Conservation (phyloP, 2,888 invertebrate genomes). For the Nephrotoma appendiculata region DNA sequence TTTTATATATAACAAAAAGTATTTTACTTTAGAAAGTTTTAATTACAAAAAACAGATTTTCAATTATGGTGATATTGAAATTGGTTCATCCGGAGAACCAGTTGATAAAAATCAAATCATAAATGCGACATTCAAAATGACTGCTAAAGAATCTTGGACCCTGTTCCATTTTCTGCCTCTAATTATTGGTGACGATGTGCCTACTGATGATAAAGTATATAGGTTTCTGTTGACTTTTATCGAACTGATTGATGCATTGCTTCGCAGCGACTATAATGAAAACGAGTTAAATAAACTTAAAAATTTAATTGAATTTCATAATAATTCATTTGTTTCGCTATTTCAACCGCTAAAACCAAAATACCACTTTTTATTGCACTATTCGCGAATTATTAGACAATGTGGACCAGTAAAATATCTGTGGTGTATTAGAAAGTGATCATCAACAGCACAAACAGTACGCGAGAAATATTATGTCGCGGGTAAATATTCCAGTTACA, state of each 20-base stretch:
- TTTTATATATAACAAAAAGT: conserved; percentile 1
- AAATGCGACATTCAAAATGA: conserved; percentile 1
- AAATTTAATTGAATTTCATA: not conserved
- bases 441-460: no score
- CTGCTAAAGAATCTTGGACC: not conserved
- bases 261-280: not conserved
- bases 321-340: not conserved
- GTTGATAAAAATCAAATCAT: not conserved
- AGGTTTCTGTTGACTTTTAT: not conserved
- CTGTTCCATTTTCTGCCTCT: conserved; percentile 1
- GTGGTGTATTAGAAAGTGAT: no score
- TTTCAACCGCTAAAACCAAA: not conserved
- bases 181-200: conserved; percentile 1
- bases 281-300: not conserved
- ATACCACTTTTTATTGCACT: conserved; percentile 4
- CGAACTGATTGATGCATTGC: not conserved
- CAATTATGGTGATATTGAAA: conserved; percentile 9
- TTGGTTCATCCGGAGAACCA: conserved; percentile 6
- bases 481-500: not conserved
- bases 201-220: not conserved
- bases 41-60: conserved; percentile 3
- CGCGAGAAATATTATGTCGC: no score
- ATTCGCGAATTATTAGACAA: not conserved
- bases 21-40: not conserved
- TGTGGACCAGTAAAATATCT: not conserved